phyloP scores from a whole-genome alignment of 2,113 vertebrate species.

The Passerina amoena region DNA sequence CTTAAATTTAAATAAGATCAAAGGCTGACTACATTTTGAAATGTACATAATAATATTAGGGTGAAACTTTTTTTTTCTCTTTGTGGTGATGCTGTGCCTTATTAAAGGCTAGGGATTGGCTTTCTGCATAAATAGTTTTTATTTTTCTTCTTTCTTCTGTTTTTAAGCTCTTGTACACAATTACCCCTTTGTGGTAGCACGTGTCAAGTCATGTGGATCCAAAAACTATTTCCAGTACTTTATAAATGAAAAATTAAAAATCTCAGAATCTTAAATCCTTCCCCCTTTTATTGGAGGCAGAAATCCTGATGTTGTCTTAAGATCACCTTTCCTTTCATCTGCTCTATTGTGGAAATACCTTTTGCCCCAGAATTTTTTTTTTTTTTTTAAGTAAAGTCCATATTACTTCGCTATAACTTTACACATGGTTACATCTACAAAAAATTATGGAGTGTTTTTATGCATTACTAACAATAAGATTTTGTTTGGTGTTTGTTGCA shows the following conservation, averaged over 20 bases:
- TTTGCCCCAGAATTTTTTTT: not conserved
- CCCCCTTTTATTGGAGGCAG: not conserved
- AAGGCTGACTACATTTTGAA: conserved; percentile 45
- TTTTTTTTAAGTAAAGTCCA: not conserved
- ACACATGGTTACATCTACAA: not conserved
- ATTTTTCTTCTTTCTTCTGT: not conserved
- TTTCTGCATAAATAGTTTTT: conserved; percentile 15
- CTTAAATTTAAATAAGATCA: conserved; percentile 60
- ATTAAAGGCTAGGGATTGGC: conserved; percentile 31
- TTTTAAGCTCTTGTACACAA: not conserved
- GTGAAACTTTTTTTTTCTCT: not conserved
- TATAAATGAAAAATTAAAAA: not conserved
- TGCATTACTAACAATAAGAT: not conserved
- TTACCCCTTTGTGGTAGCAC: not conserved
- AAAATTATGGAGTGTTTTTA: not conserved
- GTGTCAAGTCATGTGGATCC: conserved; percentile 7
- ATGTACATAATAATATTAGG: conserved; percentile 30
- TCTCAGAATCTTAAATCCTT: not conserved
- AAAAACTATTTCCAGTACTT: not conserved
- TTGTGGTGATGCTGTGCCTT: conserved; percentile 15
- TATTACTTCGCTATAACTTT: not conserved
- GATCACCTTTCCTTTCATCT: not conserved
- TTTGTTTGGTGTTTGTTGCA: not conserved
- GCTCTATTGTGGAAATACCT: not conserved
- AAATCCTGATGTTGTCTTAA: not conserved